Evolutionary conservation across 2,797 vertebrate species (phyloP).

Genomic region (Oryzias sinensis): DNA sequence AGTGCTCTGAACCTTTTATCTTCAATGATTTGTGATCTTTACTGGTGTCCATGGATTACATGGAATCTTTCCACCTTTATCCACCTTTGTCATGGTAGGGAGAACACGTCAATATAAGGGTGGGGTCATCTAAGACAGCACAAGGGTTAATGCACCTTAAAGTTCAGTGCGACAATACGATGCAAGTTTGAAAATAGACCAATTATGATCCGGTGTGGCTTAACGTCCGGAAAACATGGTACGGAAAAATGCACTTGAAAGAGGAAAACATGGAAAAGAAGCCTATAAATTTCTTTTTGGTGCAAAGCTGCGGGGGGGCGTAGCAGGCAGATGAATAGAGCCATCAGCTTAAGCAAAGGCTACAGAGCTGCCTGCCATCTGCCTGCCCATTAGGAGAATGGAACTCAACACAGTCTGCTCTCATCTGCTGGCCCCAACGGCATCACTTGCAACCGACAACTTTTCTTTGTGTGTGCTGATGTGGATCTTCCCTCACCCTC

Average conservation of each 20-base stretch:
- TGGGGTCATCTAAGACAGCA: too few relatives aligned
- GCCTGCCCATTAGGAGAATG: conserved; percentile 78
- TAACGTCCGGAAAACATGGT: too few relatives aligned
- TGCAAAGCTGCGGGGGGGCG: conserved; percentile 61
- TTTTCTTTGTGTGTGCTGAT: conserved; percentile 21
- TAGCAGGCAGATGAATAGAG: conserved; percentile 79
- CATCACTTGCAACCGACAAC: conserved; percentile 41
- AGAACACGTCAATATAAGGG: too few relatives aligned
- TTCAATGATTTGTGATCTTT: too few relatives aligned
- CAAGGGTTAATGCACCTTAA: too few relatives aligned
- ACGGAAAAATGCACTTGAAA: conserved; percentile 31
- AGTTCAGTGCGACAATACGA: too few relatives aligned
- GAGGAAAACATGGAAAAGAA: conserved; percentile 8
- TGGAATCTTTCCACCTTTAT: too few relatives aligned
- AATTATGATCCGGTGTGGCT: too few relatives aligned
- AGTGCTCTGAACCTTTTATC: too few relatives aligned
- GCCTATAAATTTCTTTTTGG: conserved; percentile 57
- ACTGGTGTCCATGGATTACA: too few relatives aligned
- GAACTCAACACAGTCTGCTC: conserved; percentile 57
- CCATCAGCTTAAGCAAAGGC: conserved; percentile 78
- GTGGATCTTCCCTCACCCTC: conserved; percentile 10
- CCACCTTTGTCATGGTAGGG: too few relatives aligned
- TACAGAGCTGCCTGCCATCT: conserved; percentile 80
- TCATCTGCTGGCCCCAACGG: conserved; percentile 61
- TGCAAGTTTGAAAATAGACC: too few relatives aligned